Evolutionary conservation across 2,113 vertebrate genomes (phyloP), one percentile per base, ranked within the genome.

Genomic region (Orycteropus afer): DNA sequence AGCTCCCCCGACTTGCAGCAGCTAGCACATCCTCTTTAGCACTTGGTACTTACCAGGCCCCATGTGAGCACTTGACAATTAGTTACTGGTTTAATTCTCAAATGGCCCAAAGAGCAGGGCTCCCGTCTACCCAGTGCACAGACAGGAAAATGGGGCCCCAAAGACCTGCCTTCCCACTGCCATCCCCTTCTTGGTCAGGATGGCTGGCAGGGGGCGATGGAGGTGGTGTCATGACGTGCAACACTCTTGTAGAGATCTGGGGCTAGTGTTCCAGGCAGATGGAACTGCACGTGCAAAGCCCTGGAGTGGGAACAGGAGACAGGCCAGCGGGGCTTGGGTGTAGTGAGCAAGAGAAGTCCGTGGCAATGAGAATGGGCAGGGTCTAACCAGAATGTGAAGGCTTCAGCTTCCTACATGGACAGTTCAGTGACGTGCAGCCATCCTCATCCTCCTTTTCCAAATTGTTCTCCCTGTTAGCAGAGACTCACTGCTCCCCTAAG

Each of bases 21-120:
- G 47, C 45, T 1, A 4, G 25, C n/a, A 6, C n/a, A n/a, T n/a
- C 15, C 5, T 5, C 55, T 7, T 12, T 1, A 0, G 18, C 1
- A 5, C 47, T 23, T 11, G 42, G 67, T 37, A 0, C 13, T 0
- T 5, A 3, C 73, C 27, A 13, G 25, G 10, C 2, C 37, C 47
- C 20, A 23, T 59, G 18, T 29, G 14, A n/a, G 73, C 7, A 9
- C n/a, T 9, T 86, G 12, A 2, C 22, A 37, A 32, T 7, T 67
- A 34, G 34, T 37, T 20, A 37, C 29, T 18, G 34, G 18, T 37
- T 67, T 12, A 6, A 2, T 74, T 69, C 15, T 89, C 27, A 2
- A 0, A 51, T 63, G 37, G 76, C 57, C 53, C 76, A 0, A 2
- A 0, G 51, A 57, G 42, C 0, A 4, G 67, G 29, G 14, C 61